These are phyloP conservation scores for Prionace glauca DNA, from an alignment of 2,797 vertebrate genomes.

Conservation along the genomic window DNA sequence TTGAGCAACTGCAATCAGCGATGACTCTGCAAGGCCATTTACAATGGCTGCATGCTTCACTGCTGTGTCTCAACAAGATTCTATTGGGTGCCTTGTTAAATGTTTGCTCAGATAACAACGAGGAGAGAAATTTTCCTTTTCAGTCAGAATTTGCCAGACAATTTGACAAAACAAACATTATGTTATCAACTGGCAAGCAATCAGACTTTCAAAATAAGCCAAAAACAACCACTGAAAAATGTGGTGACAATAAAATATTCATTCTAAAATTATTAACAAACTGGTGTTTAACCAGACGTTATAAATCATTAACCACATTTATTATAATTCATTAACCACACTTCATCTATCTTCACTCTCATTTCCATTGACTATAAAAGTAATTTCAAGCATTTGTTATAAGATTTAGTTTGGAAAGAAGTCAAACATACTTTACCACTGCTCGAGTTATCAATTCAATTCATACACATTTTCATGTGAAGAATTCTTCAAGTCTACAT, in stretches of 20 bases:
- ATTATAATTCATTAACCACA: background rate
- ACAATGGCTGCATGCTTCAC: background rate
- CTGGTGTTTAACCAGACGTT: background rate
- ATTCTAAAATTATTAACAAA: conserved; percentile 9
- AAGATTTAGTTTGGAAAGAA: background rate
- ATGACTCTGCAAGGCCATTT: background rate
- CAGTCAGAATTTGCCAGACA: background rate
- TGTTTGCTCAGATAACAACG: background rate
- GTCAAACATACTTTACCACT: background rate
- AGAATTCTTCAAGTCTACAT: background rate
- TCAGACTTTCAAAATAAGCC: conserved; percentile 11
- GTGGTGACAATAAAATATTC: background rate
- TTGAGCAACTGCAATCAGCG: background rate
- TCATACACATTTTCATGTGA: background rate
- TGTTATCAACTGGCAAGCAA: background rate
- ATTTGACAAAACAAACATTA: background rate
- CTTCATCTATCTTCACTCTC: background rate
- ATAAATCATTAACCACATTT: background rate
- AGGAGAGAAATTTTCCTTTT: background rate
- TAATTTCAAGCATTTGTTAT: conserved; percentile 14
- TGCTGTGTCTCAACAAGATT: background rate
- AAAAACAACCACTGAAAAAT: background rate
- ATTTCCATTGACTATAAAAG: background rate
- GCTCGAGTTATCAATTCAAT: background rate
- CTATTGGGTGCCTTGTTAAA: background rate